Evolutionary conservation across 1,140 invertebrate species (phyloP), one percentile per base, ranked within the genome.

Genomic region (Bombus huntii): DNA sequence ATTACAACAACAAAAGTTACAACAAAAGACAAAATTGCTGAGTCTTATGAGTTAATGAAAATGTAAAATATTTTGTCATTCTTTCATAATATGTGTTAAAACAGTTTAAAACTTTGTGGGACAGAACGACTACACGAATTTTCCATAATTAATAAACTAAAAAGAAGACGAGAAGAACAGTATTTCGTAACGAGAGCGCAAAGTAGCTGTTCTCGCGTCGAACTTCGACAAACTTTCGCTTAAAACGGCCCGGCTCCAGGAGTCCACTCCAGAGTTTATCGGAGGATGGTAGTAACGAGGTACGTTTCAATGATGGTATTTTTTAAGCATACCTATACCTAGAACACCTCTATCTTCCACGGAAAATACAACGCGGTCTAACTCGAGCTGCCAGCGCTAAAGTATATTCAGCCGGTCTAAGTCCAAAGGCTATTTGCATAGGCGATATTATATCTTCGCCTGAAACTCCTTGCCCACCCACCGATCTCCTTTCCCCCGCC

Each of bases 381-480:
- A 91, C 84, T 88, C 83, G 87, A 85, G 78, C 81, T 66, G 65
- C 88, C 77, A 44, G 68, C 86, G 84, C 90, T 92, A 92, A 95
- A 93, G 93, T 94, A 95, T 92, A 94, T 93, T 93, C 92, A 94
- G 92, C 92, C 94, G 94, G 93, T 95, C 92, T 93, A 94, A 95
- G 93, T 95, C 94, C 93, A 93, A 94, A 92, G 94, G 94, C 93
- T 95, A 95, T 95, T 95, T 95, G 94, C 94, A 95, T 95, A 94
- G 94, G 92, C 94, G 93, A 95, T 95, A 95, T 95, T 95, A 94
- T 95, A 94, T 92, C 94, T 91, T 92, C 87, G 84, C 85, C 85
- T 88, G 86, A 91, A 89, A 87, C 89, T 87, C 88, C 66, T 81
- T 31, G 70, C 66, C 42, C 79, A 53, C 71, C 79, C 83, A 62